A percentile compares a stretch with the other conserved stretches of the same genome.
phyloP scores from a whole-genome alignment of 2,113 vertebrate genomes.

The Gavia stellata region DNA sequence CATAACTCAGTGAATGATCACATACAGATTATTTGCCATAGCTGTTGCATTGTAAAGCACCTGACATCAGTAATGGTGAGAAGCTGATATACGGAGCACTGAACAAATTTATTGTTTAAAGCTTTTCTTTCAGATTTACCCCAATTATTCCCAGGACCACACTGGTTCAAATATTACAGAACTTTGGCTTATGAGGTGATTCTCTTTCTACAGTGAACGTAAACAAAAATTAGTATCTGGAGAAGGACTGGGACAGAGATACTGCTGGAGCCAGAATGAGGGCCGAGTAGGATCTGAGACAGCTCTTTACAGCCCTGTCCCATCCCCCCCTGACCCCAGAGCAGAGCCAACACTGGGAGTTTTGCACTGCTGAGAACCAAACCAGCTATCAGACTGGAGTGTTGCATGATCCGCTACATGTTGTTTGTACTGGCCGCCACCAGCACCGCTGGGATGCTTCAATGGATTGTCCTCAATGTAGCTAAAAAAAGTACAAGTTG shows the following conservation, averaged over 20 bases:
- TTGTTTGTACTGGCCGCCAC: not conserved
- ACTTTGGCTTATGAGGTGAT: not conserved
- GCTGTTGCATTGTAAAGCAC: not conserved
- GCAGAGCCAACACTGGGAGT: not conserved
- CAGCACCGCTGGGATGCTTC: not conserved
- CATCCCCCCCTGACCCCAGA: no score
- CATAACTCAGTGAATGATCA: fast-evolving
- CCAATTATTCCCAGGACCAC: not conserved
- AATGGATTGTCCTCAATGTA: not conserved
- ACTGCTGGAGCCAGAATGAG: not conserved
- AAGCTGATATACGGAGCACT: not conserved
- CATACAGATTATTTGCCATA: not conserved
- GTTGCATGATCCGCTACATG: fast-evolving
- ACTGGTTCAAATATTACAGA: not conserved
- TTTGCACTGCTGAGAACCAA: not conserved
- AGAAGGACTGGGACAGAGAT: no score
- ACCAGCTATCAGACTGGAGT: not conserved
- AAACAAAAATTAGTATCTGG: not conserved
- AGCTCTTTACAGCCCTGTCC: not conserved
- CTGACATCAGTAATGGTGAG: not conserved
- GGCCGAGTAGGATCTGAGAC: fast-evolving
- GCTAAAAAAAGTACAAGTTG: not conserved
- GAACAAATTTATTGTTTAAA: not conserved
- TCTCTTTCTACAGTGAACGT: not conserved
- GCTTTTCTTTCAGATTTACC: not conserved